Percentiles rank a stretch among this genome's conserved stretches.
These are phyloP conservation scores for Sula dactylatra DNA, from an alignment of 2,113 vertebrate genomes.

Conservation along the genomic window DNA sequence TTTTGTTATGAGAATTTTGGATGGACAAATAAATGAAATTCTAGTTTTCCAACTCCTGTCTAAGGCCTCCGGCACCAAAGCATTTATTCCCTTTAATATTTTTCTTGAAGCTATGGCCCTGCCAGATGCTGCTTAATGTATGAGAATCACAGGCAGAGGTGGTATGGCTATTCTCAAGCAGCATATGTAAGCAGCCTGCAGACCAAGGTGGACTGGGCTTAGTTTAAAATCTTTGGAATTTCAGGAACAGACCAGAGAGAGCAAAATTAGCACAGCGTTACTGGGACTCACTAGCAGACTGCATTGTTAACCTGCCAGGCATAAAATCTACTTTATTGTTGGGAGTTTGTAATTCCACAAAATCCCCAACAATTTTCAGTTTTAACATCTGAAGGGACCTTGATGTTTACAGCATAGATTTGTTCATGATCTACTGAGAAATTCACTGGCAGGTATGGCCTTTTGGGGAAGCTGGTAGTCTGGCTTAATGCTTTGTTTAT, in stretches of 20 bases:
- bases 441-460: conserved; percentile 1
- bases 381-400: conserved; percentile 23
- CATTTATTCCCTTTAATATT: neutral
- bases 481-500: neutral
- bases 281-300: neutral
- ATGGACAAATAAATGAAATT: neutral
- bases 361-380: neutral
- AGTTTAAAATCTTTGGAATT: conserved; percentile 28
- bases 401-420: neutral
- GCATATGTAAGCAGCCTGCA: neutral
- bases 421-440: neutral
- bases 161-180: neutral
- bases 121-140: neutral
- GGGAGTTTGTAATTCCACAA: neutral
- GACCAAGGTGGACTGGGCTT: neutral
- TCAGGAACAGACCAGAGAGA: neutral
- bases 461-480: neutral
- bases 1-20: neutral
- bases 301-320: neutral
- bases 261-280: neutral
- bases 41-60: neutral
- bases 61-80: neutral
- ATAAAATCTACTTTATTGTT: neutral
- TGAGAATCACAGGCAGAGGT: neutral
- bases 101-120: neutral